These are phyloP conservation scores for Invenusta paracnida DNA, from an alignment of 2,888 invertebrate genomes.

Conservation along the genomic window DNA sequence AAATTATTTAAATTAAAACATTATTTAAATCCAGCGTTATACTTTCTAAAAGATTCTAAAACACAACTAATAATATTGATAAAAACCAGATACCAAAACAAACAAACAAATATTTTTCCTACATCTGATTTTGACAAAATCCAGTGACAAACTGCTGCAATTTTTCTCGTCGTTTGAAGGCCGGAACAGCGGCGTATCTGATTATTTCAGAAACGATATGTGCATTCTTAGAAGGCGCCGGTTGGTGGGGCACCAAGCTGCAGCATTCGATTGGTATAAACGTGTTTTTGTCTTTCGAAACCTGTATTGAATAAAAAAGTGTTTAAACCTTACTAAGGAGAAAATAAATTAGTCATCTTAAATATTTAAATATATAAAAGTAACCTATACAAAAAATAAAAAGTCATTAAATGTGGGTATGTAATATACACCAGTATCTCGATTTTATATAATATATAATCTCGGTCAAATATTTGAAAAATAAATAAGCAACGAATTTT, in stretches of 20 bases:
- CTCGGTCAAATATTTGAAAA: too few relatives aligned
- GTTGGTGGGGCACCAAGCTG: constrained; percentile 40
- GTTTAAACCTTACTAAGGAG: too few relatives aligned
- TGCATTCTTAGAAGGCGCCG: constrained; percentile 37
- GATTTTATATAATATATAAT: too few relatives aligned
- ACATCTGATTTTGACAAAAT: neutral
- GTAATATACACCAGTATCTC: too few relatives aligned
- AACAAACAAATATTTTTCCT: neutral
- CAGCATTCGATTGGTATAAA: constrained; percentile 35
- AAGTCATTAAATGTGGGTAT: too few relatives aligned
- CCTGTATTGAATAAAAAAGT: neutral
- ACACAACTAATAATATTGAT: neutral
- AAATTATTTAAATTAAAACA: constrained; percentile 1
- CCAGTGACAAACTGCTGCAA: neutral
- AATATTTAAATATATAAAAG: too few relatives aligned
- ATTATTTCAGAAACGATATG: constrained; percentile 40
- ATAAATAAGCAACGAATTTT: too few relatives aligned
- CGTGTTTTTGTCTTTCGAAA: constrained; percentile 10
- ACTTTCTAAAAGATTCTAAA: neutral
- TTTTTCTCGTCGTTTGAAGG: constrained; percentile 22
- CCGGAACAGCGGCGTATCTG: constrained; percentile 34
- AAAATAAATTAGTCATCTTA: too few relatives aligned
- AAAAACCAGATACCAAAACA: neutral
- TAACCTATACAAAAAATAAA: too few relatives aligned
- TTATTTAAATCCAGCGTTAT: neutral